Conservation (phyloP, 2,797 vertebrate species). For the Coreius guichenoti region DNA sequence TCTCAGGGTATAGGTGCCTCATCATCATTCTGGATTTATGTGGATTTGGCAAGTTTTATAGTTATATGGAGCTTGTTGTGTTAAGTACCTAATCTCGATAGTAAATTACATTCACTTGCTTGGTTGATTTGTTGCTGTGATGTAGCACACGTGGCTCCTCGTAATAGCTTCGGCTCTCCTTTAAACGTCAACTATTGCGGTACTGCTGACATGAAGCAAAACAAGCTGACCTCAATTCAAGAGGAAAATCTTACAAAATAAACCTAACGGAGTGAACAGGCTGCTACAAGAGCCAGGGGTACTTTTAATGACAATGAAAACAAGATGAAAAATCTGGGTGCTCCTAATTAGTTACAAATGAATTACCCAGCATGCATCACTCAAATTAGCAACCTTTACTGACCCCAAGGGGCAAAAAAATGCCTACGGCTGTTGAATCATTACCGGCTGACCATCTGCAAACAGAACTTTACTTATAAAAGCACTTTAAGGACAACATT, state of each 20-base stretch:
- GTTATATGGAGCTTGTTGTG: conserved; percentile 15
- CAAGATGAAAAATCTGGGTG: conserved; percentile 28
- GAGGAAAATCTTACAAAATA: conserved; percentile 15
- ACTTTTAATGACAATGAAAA: conserved; percentile 30
- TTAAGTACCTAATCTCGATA: conserved; percentile 30
- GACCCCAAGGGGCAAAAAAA: conserved; percentile 25
- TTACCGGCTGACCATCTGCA: conserved; percentile 33
- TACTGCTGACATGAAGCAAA: conserved; percentile 27
- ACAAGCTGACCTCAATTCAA: conserved; percentile 32
- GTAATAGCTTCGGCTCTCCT: conserved; percentile 4
- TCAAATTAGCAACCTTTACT: conserved; percentile 45
- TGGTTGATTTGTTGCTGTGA: conserved; percentile 42
- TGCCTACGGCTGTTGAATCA: conserved; percentile 46
- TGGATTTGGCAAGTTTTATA: conserved; percentile 30
- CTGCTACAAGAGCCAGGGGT: conserved; percentile 2
- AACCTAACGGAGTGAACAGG: not conserved
- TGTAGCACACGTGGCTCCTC: conserved; percentile 9
- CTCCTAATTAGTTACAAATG: conserved; percentile 44
- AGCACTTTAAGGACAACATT: conserved; percentile 32
- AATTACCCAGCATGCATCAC: conserved; percentile 44
- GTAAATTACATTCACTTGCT: conserved; percentile 41
- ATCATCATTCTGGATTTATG: conserved; percentile 38
- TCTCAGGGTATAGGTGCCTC: conserved; percentile 9
- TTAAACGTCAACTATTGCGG: conserved; percentile 16
- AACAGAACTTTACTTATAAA: conserved; percentile 38